Conservation (phyloP, 2,797 vertebrate genomes). For the Phrynocephalus vlangalii region DNA sequence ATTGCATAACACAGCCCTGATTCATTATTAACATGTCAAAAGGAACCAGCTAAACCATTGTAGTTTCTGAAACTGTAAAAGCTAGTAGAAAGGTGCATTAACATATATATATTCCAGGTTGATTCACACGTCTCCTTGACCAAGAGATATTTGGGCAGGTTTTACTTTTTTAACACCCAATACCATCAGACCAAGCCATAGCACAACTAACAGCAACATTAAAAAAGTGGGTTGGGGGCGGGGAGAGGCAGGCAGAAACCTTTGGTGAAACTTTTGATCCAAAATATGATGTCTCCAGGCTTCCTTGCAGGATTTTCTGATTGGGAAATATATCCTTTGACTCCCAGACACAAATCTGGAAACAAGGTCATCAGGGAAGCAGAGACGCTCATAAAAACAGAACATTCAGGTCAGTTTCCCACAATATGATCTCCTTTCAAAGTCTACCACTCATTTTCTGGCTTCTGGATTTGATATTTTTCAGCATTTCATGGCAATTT, state of each 20-base stretch:
- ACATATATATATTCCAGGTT: constrained; percentile 26
- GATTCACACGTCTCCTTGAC: constrained; percentile 43
- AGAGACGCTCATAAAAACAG: constrained; percentile 50
- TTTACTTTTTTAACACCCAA: constrained; percentile 43
- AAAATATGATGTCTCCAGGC: constrained; percentile 49
- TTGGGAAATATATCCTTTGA: constrained; percentile 52
- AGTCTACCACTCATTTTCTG: constrained; percentile 52
- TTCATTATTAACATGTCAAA: constrained; percentile 16
- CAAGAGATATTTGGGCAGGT: constrained; percentile 41
- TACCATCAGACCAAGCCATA: constrained; percentile 52
- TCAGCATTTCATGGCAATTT: constrained; percentile 55
- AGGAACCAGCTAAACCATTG: not conserved
- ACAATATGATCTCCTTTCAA: constrained; percentile 53
- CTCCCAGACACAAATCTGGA: constrained; percentile 63
- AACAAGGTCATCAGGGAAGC: constrained; percentile 58
- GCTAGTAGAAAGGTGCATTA: not conserved
- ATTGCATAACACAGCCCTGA: constrained; percentile 8
- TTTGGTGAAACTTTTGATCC: constrained; percentile 65
- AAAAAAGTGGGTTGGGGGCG: not conserved
- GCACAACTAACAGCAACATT: constrained; percentile 56
- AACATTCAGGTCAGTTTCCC: constrained; percentile 59
- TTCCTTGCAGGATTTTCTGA: constrained; percentile 58
- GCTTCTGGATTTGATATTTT: constrained; percentile 50
- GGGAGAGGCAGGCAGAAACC: constrained; percentile 7
- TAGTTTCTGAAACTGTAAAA: constrained; percentile 38